phyloP scores from a whole-genome alignment of 1,140 invertebrate species.

The Aphis gossypii region DNA sequence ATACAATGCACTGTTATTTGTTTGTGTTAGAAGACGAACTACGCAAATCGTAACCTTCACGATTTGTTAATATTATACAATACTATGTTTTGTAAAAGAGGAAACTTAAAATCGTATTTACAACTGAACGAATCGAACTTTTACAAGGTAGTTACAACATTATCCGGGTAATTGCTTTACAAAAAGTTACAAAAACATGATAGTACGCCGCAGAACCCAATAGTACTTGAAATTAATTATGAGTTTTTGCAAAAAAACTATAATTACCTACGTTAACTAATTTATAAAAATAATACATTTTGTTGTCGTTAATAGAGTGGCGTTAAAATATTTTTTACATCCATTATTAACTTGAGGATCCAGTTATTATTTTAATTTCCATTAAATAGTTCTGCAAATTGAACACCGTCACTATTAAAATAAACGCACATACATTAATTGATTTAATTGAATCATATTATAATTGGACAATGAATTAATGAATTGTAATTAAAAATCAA shows the following conservation, averaged over 20 bases:
- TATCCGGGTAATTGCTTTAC: neutral
- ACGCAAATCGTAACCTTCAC: neutral
- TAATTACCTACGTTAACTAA: neutral
- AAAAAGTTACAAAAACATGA: neutral
- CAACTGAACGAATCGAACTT: neutral
- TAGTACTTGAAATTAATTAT: neutral
- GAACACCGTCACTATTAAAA: neutral
- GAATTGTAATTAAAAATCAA: neutral
- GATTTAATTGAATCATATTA: neutral
- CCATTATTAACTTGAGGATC: neutral
- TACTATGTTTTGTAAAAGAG: neutral
- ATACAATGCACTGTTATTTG: neutral
- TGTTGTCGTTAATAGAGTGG: neutral
- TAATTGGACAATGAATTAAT: neutral
- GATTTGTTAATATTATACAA: neutral
- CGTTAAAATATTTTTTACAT: neutral
- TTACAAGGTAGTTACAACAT: neutral
- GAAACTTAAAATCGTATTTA: neutral
- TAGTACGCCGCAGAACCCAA: neutral
- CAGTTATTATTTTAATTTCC: neutral
- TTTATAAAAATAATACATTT: neutral
- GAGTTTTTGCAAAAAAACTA: neutral
- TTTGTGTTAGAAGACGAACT: neutral
- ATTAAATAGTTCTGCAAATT: neutral
- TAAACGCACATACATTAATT: neutral